Base-by-base conservation (phyloP, 1,140 invertebrate species). In the Eulimnadia texana region DNA sequence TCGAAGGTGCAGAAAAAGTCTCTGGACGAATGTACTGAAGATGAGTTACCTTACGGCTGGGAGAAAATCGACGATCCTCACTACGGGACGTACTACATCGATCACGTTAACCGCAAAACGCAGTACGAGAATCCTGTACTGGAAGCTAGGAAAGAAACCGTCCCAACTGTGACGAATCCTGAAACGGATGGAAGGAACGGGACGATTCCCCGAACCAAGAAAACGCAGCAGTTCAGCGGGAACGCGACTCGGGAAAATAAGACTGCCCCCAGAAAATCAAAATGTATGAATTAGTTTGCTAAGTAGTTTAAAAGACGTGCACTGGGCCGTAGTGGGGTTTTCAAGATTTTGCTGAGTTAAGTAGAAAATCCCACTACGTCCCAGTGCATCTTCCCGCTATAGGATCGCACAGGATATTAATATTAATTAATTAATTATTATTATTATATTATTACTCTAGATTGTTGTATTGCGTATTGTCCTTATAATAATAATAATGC, bases 61-160 rank as follows among this genome's bases (percentile, higher is more conserved):
- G 96, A 98, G 72, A 86, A 92, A 75, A 97, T 98, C 27, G 91
- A 95, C 65, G 96, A 98, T 76, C 91, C 93, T 9, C 81, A 94
- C 70, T 98, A 98, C 75, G 96, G 96, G n/a, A 95, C 92, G 49
- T 99, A 98, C 70, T 99, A 95, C 74, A 98, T 99, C 58, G 95
- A 99, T 73, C 96, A 99, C 78, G 92, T 98, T 1, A 98, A 98
- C 75, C 81, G 94, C 69, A 79, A 89, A 68, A 99, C 96, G 1
- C 95, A 98, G 73, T 99, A 98, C 77, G 95, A 99, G 73, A 94
- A 96, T 75, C 94, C 94, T 60, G 90, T 94, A 3, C 74, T 92
- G 28, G 85, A 92, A 76, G 90, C 91, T 0, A 91, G 93, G 71
- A 79, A 85, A 64, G 82, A 78, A 27, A 62, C 47, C 24, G 29